Percentiles rank a stretch among this genome's conserved stretches.
These are phyloP conservation scores for Cheilosia vernalis DNA, from an alignment of 2,888 invertebrate species.

Conservation along the genomic window DNA sequence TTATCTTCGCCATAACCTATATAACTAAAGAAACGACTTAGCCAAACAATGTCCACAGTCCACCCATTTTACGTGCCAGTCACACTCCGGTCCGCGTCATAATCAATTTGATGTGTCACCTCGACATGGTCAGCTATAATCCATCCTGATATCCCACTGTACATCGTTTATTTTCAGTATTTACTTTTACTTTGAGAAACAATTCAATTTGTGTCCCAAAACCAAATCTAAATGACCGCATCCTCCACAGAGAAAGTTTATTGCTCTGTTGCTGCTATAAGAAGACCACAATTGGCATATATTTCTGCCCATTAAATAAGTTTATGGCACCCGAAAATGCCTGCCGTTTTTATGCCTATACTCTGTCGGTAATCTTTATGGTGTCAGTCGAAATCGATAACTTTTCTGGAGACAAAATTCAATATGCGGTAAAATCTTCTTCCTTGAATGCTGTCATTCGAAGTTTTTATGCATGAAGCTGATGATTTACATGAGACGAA, in stretches of 20 bases:
- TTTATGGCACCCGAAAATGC: neutral
- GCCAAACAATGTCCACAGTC: too few relatives aligned
- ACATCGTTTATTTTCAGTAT: too few relatives aligned
- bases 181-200: neutral
- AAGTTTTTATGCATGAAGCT: neutral
- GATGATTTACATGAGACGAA: conserved; percentile 30
- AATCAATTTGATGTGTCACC: too few relatives aligned
- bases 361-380: neutral
- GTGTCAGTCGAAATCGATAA: neutral
- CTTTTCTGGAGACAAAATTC: neutral
- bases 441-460: neutral
- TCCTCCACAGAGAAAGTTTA: neutral
- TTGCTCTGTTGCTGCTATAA: neutral
- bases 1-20: too few relatives aligned
- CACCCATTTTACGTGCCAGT: too few relatives aligned
- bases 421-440: neutral
- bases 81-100: too few relatives aligned
- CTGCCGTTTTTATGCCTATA: neutral
- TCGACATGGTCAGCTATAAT: too few relatives aligned
- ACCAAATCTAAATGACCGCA: neutral
- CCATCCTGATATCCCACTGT: too few relatives aligned
- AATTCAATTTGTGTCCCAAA: neutral
- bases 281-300: neutral
- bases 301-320: neutral
- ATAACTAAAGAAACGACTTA: too few relatives aligned